Evolutionary conservation across 2,113 vertebrate species (phyloP).

Genomic region (Cryptotis parvus): DNA sequence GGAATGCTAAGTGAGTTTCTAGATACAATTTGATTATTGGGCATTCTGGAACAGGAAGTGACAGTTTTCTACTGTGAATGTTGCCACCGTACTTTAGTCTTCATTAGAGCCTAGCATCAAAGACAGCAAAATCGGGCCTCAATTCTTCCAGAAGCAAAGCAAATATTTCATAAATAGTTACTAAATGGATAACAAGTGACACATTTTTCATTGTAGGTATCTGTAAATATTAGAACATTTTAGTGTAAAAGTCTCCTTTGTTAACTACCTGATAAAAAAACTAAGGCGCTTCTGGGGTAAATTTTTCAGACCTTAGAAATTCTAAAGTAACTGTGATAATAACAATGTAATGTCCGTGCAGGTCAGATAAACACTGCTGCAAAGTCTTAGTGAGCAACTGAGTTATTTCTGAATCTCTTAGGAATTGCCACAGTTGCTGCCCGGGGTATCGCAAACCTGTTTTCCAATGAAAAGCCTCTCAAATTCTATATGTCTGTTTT

Average conservation of each 20-base stretch:
- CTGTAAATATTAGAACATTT: not conserved
- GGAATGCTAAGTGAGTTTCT: not conserved
- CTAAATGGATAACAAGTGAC: not conserved
- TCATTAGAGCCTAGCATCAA: not conserved
- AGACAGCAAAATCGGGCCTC: not conserved
- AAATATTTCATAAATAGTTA: not conserved
- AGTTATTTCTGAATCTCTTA: not conserved
- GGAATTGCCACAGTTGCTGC: not conserved
- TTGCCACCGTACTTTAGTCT: not conserved
- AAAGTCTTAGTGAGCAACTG: not conserved
- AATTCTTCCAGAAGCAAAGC: not conserved
- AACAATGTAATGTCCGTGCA: not conserved
- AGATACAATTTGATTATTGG: not conserved
- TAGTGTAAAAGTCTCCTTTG: not conserved
- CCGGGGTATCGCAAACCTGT: not conserved
- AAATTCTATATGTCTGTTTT: not conserved
- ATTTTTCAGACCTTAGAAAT: not conserved
- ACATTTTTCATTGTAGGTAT: not conserved
- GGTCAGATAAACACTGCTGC: not conserved
- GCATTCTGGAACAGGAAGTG: not conserved
- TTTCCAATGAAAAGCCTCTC: not conserved
- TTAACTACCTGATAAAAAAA: not conserved
- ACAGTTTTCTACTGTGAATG: not conserved
- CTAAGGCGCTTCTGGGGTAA: not conserved
- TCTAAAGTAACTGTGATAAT: not conserved